These are phyloP conservation scores for Asbolus verrucosus DNA, from an alignment of 1,140 invertebrate species.

Conservation along the genomic window DNA sequence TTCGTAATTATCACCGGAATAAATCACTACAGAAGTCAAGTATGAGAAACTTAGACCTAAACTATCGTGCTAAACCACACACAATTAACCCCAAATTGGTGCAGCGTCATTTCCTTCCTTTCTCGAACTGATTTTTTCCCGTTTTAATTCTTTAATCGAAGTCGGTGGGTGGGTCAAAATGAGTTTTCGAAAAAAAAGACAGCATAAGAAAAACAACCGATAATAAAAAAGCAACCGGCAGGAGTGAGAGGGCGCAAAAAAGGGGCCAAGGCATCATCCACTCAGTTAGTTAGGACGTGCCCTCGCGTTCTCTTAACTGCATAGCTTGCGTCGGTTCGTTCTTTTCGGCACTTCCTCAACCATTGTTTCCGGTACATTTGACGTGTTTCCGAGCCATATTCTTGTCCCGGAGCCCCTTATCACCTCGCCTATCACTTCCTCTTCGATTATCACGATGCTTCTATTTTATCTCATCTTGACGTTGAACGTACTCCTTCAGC, in stretches of 20 bases:
- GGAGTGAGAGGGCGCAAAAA: slow-evolving; percentile 14
- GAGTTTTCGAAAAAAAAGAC: background rate
- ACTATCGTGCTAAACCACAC: slow-evolving; percentile 25
- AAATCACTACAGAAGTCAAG: slow-evolving; percentile 26
- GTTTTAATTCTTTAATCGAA: background rate
- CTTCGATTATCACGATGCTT: slow-evolving; percentile 57
- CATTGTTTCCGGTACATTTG: slow-evolving; percentile 60
- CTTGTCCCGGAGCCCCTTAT: slow-evolving; percentile 56
- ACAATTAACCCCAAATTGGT: slow-evolving; percentile 4
- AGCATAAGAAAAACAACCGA: slow-evolving; percentile 17
- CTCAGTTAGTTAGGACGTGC: no score
- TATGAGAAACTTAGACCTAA: slow-evolving; percentile 37
- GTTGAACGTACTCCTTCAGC: slow-evolving; percentile 21
- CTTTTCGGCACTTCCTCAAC: slow-evolving; percentile 54
- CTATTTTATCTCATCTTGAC: slow-evolving; percentile 54
- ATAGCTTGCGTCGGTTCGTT: slow-evolving; percentile 16
- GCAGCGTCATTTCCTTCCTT: background rate
- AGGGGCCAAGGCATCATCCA: background rate
- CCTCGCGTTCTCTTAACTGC: slow-evolving; percentile 6
- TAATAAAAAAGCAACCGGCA: slow-evolving; percentile 22
- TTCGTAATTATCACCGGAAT: slow-evolving; percentile 35
- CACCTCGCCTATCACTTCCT: slow-evolving; percentile 56
- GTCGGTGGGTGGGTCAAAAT: background rate
- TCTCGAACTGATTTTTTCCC: background rate
- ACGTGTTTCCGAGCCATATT: slow-evolving; percentile 60